Percentiles rank a stretch among this genome's conserved stretches.
Evolutionary conservation across 2,113 vertebrate genomes (phyloP).

Genomic region (Acrocephalus arundinaceus): DNA sequence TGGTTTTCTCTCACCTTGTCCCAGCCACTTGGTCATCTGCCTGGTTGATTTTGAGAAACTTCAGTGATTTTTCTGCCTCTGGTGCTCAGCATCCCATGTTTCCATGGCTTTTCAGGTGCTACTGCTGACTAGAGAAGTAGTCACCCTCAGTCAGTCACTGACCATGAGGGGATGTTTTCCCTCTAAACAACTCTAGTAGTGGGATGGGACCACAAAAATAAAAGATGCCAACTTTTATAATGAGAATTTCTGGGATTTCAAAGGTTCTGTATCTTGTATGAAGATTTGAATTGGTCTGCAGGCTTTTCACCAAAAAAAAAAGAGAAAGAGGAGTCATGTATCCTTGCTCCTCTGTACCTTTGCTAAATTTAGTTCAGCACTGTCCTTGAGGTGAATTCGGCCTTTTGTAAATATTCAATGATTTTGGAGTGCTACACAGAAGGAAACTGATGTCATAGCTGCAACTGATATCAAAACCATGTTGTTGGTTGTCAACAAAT

Average conservation of each 20-base stretch:
- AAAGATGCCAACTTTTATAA: neutral
- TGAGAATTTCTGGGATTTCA: neutral
- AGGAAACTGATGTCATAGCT: neutral
- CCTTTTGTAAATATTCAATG: neutral
- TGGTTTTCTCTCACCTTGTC: neutral
- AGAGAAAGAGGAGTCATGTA: accelerated
- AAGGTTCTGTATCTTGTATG: neutral
- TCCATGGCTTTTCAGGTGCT: neutral
- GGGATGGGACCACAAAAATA: neutral
- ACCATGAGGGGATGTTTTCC: neutral
- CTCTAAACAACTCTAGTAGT: neutral
- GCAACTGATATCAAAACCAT: neutral
- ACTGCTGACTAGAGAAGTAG: neutral
- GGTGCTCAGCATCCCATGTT: neutral
- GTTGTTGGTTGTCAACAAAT: neutral
- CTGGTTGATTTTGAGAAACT: neutral
- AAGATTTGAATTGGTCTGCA: neutral
- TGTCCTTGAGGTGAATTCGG: neutral
- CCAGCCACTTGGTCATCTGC: neutral
- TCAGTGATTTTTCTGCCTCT: neutral
- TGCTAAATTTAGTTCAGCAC: neutral
- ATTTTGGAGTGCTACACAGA: neutral
- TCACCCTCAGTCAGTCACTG: neutral
- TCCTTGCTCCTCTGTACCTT: neutral
- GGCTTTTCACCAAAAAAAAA: neutral